These are phyloP conservation scores for Hydrocynus forskahlii DNA, from an alignment of 2,797 vertebrate genomes.

Conservation along the genomic window DNA sequence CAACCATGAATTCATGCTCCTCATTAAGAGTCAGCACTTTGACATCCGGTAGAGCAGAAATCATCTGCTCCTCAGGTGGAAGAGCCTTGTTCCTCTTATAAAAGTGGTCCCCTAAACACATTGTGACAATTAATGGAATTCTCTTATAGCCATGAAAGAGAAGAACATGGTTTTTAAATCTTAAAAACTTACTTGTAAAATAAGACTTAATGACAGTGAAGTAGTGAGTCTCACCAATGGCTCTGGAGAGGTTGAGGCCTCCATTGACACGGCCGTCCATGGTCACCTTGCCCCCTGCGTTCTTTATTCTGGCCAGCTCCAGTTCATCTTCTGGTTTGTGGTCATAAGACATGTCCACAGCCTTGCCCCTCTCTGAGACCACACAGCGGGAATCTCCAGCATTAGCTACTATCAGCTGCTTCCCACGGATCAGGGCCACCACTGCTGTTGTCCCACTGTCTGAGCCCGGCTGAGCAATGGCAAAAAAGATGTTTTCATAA, in stretches of 20 bases:
- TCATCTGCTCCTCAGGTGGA: constrained; percentile 97
- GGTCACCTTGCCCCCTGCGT: constrained; percentile 96
- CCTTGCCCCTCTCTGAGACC: constrained; percentile 91
- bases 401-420: constrained; percentile 97
- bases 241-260: constrained; percentile 96
- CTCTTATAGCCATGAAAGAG: not conserved
- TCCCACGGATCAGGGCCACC: constrained; percentile 93
- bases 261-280: constrained; percentile 98
- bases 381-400: constrained; percentile 98
- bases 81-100: constrained; percentile 96
- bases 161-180: not conserved
- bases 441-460: constrained; percentile 98
- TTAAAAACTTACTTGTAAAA: too few species aligned
- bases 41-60: constrained; percentile 94
- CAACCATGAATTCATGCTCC: constrained; percentile 97
- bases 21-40: constrained; percentile 94
- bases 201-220: not conserved
- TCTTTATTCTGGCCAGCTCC: constrained; percentile 95
- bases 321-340: constrained; percentile 98
- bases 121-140: not conserved
- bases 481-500: not conserved
- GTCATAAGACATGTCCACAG: constrained; percentile 97
- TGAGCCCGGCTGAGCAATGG: constrained; percentile 86
- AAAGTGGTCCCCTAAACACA: constrained; percentile 89
- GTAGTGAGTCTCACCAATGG: constrained; percentile 82